A percentile compares a stretch with the other conserved stretches of the same genome.
Conservation (phyloP, 2,797 vertebrate genomes). For the Lagocephalus sceleratus region DNA sequence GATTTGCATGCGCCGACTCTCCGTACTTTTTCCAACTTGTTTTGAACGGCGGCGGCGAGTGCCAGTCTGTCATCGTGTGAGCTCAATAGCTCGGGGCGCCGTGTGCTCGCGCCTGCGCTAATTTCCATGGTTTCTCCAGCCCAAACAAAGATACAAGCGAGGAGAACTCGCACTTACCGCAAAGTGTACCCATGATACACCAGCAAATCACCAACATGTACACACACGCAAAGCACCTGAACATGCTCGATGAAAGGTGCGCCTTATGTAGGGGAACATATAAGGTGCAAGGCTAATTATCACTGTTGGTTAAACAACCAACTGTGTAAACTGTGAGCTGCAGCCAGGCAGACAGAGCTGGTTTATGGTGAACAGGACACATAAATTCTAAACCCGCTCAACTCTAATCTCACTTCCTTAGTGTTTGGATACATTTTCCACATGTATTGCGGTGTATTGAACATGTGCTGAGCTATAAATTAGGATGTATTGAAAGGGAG, state of each 20-base stretch:
- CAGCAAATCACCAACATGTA: conserved; percentile 21
- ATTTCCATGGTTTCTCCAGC: conserved; percentile 43
- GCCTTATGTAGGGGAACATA: conserved; percentile 41
- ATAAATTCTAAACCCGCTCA: conserved; percentile 48
- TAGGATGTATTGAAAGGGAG: too few relatives aligned
- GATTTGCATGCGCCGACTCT: too few relatives aligned
- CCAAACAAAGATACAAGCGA: conserved; percentile 11
- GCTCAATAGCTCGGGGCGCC: conserved; percentile 32
- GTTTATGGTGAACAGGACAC: conserved; percentile 40
- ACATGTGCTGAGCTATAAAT: too few relatives aligned
- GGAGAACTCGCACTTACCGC: conserved; percentile 3
- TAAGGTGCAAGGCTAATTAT: conserved; percentile 56
- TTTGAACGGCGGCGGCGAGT: conserved; percentile 33
- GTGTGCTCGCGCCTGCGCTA: conserved; percentile 23
- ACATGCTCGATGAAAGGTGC: conserved; percentile 36
- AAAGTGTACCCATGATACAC: conserved; percentile 4
- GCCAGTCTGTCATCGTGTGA: conserved; percentile 40
- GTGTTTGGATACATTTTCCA: conserved; percentile 30
- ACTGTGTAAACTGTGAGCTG: conserved; percentile 43
- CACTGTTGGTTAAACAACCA: conserved; percentile 45
- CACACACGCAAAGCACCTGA: conserved; percentile 19
- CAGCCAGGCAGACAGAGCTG: conserved; percentile 25
- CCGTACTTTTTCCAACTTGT: conserved; percentile 39
- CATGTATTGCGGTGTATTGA: conserved; percentile 3
- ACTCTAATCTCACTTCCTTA: conserved; percentile 38